Conservation (phyloP, 2,888 invertebrate species). For the Timandra comae region DNA sequence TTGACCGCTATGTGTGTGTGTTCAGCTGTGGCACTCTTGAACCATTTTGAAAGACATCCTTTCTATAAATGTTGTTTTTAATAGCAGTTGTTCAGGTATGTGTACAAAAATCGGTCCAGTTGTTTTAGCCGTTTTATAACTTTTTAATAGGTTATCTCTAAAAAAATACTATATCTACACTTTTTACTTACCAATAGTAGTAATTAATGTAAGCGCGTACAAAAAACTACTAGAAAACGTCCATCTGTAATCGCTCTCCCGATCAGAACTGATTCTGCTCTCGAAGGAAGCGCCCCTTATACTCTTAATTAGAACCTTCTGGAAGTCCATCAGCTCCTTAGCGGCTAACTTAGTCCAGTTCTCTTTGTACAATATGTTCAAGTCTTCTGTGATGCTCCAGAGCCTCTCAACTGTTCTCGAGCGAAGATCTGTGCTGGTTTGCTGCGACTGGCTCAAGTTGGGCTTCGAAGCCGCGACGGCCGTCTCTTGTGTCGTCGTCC, state of each 20-base stretch:
- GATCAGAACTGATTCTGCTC: conserved; percentile 36
- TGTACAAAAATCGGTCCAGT: too few species aligned
- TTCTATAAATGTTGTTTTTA: too few species aligned
- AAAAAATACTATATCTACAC: too few species aligned
- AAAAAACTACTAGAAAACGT: conserved; percentile 94
- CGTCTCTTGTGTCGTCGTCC: conserved; percentile 76
- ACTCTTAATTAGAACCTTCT: conserved; percentile 78
- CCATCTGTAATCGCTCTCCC: conserved; percentile 83
- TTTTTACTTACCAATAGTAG: conserved; percentile 95
- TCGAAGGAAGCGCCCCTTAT: conserved; percentile 50
- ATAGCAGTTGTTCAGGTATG: too few species aligned
- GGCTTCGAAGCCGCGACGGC: conserved; percentile 81
- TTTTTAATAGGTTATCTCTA: too few species aligned
- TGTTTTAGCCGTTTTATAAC: too few species aligned
- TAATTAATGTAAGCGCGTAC: conserved; percentile 94
- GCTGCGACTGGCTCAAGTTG: conserved; percentile 74
- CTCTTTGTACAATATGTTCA: conserved; percentile 92
- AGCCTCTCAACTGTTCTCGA: conserved; percentile 85
- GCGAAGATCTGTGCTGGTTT: conserved; percentile 76
- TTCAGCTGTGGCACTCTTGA: too few species aligned
- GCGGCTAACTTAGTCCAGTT: conserved; percentile 94
- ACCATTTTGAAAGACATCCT: too few species aligned
- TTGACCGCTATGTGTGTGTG: too few species aligned
- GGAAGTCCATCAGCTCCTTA: conserved; percentile 90
- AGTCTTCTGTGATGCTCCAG: conserved; percentile 90